Evolutionary conservation across 2,113 vertebrate genomes (phyloP), one percentile per base, ranked within the genome.

Genomic region (Plotosus lineatus): DNA sequence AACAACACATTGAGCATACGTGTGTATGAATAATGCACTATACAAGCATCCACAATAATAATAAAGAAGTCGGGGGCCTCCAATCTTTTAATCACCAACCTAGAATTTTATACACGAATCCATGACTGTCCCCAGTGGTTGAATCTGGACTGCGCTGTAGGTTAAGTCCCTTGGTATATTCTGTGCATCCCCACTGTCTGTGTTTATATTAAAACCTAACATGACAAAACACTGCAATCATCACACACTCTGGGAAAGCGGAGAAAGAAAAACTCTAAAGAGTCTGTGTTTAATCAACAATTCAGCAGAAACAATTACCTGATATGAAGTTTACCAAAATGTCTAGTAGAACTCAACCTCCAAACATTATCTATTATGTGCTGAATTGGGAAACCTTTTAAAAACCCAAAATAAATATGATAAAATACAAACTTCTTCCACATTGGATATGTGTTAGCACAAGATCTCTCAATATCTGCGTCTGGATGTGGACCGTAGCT

Each of bases 381-480:
- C 84, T 90, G 82, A 86, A 91, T 90, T 88, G 3, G 91, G 87
- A 90, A 87, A 90, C 89, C 76, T 79, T 88, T 91, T 83, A 84
- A 82, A n/a, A 23, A 87, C 83, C 79, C 89, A 77, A 87, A 88
- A 89, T 85, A 89, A 84, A 84, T 82, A 77, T 82, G 77, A 58
- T 80, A 88, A 90, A 85, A 88, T 89, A 87, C 83, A 85, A 85
- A 88, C 87, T 82, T 12, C 72, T 79, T 88, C 11, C 38, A 68
- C 11, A 68, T 21, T 36, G 21, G n/a, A 44, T 85, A 55, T 84
- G 80, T 77, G 82, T 21, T 55, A 58, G 65, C 82, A 89, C 88
- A 87, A 90, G 88, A 86, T 83, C 61, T 88, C 82, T 3, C 83
- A 83, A 80, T 60, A 56, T 77, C 82, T 5, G 61, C 51, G 75